Evolutionary conservation across 2,888 invertebrate genomes (phyloP), one percentile per base, ranked within the genome.

Genomic region (Athalia rosae): DNA sequence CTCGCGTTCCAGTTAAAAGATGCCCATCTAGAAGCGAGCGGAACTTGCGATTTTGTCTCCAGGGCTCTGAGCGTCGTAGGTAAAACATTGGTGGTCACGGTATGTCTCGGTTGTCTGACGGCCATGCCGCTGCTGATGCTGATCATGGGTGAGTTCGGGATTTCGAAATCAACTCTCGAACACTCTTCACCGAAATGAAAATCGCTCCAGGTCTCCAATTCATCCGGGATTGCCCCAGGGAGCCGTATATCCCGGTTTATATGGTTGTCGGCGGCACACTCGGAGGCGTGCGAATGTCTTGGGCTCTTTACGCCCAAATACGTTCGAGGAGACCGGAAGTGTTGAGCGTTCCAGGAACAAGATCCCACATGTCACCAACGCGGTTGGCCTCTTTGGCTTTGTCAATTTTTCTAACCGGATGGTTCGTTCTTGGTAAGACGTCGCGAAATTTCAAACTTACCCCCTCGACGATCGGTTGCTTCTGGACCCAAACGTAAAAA

Each of bases 261-360:
- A 94, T 96, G 93, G 93, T 96, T 78, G 95, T 96, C n/a, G 96
- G 96, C 0, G 96, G 96, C 0, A 93, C 93, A 8, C 92, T 95
- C 9, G 96, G 96, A 0, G 92, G 94, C 13, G 91, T 94, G 2
- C 94, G 95, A 80, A 93, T 95, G 87, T 84, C 86, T 58, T 86
- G 89, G 85, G 84, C 86, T 4, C 82, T 89, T 3, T 89, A 89
- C 78, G 85, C 86, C 4, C 89, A 88, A 79, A 87, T 89, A 79
- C 85, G 85, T 41, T 87, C 89, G 5, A 85, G 88, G 41, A 86
- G 89, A 41, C 87, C 87, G 53, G 88, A 89, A 79, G 83, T 87
- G 63, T 78, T 91, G 73, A 84, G 85, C 45, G 84, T 85, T 13
- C 87, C 87, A 1, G 82, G 81, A 43, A 74, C 82, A 11, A 83